phyloP scores from a whole-genome alignment of 2,888 invertebrate species.

The Caprella mutica region DNA sequence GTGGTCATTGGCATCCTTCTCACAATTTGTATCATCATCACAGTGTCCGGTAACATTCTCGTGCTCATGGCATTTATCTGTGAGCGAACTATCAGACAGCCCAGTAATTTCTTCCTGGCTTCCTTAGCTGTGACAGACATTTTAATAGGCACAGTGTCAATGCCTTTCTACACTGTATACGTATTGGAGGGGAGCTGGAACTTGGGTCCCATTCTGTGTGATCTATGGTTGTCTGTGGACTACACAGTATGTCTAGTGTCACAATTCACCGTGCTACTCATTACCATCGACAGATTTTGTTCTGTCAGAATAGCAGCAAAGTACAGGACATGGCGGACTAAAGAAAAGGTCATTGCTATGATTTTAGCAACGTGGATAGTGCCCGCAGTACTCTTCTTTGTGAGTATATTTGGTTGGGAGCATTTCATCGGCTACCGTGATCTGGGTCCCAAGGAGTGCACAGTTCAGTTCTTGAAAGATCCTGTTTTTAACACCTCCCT shows the following conservation, averaged over 20 bases:
- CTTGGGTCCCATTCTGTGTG: slow-evolving; percentile 86
- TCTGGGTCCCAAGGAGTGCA: slow-evolving; percentile 74
- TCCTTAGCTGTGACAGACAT: slow-evolving; percentile 94
- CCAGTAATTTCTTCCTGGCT: slow-evolving; percentile 98
- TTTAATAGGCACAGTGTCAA: slow-evolving; percentile 92
- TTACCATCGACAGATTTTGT: slow-evolving; percentile 96
- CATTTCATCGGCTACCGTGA: slow-evolving; percentile 90
- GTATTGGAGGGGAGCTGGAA: slow-evolving; percentile 95
- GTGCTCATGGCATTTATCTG: slow-evolving; percentile 81
- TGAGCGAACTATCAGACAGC: slow-evolving; percentile 55
- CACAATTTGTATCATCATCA: slow-evolving; percentile 76
- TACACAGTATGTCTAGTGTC: slow-evolving; percentile 98
- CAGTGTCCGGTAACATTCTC: slow-evolving; percentile 88
- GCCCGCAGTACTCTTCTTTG: slow-evolving; percentile 89
- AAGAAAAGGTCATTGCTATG: slow-evolving; percentile 86
- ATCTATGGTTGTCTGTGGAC: slow-evolving; percentile 96
- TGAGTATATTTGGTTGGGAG: slow-evolving; percentile 98
- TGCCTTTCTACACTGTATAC: slow-evolving; percentile 98
- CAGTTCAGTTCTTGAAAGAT: slow-evolving; percentile 94
- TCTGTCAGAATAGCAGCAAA: slow-evolving; percentile 96
- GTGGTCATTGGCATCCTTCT: slow-evolving; percentile 76
- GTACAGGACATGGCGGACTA: slow-evolving; percentile 93
- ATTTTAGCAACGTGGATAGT: slow-evolving; percentile 94
- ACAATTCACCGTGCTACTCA: slow-evolving; percentile 95
- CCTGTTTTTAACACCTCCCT: slow-evolving; percentile 93